Evolutionary conservation across 2,797 vertebrate species (phyloP), one percentile per base, ranked within the genome.

Genomic region (Ctenopoma multispine): DNA sequence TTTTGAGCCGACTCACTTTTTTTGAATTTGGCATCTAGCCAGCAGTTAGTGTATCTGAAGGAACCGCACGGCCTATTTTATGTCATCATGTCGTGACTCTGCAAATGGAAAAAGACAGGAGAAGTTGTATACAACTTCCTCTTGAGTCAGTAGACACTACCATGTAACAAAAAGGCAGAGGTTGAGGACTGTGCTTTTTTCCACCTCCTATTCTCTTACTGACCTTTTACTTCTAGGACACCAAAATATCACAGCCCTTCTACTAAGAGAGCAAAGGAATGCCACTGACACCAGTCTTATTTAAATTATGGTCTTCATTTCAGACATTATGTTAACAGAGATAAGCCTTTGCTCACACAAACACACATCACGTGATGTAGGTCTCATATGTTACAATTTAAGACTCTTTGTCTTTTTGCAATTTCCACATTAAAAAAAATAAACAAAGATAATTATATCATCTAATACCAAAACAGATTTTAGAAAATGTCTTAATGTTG

Each of bases 31-130:
- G 77, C 71, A 71, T 76, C 59, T 27, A 57, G 72, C 76, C 81
- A 80, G 66, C 58, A 64, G 81, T 80, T 69, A 47, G 66, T 76
- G 44, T 73, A 59, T 70, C 57, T 69, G 69, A 83, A 85, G 71
- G 72, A 83, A 49, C 78, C 51, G 50, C 7, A n/a, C 13, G 6
- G 48, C 21, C 80, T 72, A 84, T 84, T 85, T 82, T 63, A 79
- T 83, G 79, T 67, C 76, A 87, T 89, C 70, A 89, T 72, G 83
- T 60, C 10, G 17, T 81, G 47, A 56, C 60, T 71, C 38, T 0
- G 55, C 31, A 84, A 84, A 90, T 72, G 50, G 53, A 61, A 77
- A 51, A 80, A 63, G 82, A 89, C 84, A 84, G 77, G 63, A 81
- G 57, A 72, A 81, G 66, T 53, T 53, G 50, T 40, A 46, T 75